Conservation (phyloP, 2,113 vertebrate genomes). For the Benthochromis sp. region DNA sequence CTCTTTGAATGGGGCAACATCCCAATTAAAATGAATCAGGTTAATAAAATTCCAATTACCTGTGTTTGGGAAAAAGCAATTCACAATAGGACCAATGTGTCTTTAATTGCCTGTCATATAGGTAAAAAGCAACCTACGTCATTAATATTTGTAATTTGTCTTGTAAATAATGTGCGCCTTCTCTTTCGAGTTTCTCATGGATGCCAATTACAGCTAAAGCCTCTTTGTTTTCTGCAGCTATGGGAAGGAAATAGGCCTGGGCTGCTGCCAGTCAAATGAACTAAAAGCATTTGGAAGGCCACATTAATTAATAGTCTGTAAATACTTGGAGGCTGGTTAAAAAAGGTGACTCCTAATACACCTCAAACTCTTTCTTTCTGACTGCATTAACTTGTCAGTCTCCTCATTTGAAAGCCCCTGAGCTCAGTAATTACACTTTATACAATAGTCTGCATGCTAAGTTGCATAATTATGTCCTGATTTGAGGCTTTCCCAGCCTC, state of each 20-base stretch:
- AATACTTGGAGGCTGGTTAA: constrained; percentile 23
- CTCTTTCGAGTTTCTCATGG: neutral
- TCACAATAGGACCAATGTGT: constrained; percentile 3
- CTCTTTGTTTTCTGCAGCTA: constrained; percentile 27
- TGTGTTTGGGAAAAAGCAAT: constrained; percentile 22
- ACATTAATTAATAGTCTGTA: constrained; percentile 35
- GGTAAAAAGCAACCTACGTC: constrained; percentile 4
- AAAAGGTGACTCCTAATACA: constrained; percentile 8
- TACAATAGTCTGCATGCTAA: neutral
- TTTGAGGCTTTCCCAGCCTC: neutral
- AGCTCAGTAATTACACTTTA: neutral
- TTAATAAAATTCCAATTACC: constrained; percentile 19
- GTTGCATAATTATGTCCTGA: neutral
- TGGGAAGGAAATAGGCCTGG: neutral
- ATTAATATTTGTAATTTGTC: constrained; percentile 5
- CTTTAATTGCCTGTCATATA: constrained; percentile 50
- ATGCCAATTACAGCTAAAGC: constrained; percentile 42
- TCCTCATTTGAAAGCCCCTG: neutral
- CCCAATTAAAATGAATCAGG: constrained; percentile 36
- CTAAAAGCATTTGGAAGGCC: constrained; percentile 1
- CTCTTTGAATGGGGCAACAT: constrained; percentile 19
- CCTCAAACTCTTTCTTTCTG: neutral
- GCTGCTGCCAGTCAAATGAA: constrained; percentile 51
- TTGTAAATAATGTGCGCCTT: neutral
- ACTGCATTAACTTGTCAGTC: constrained; percentile 15